Base-by-base conservation (phyloP, 2,797 vertebrate genomes). In the Pseudotriccus pelzelni region DNA sequence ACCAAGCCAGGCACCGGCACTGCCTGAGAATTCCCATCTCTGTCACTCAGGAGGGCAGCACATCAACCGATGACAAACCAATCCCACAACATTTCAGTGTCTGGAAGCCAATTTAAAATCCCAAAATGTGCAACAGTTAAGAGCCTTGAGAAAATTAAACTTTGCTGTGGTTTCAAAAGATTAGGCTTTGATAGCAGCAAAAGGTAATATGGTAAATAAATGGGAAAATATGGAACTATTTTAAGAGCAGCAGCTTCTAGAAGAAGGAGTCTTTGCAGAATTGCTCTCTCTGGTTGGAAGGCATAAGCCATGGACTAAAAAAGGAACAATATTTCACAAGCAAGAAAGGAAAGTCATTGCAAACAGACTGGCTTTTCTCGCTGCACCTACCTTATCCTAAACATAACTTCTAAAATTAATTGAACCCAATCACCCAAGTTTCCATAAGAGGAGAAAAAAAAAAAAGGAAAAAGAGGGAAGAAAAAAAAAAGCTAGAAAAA, bases 151-250 rank as follows among this genome's bases (percentile, higher is more conserved):
- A 94, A 94, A 92, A 89, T 53, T 24, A 41, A 72, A 82, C 12
- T 53, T 70, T 55, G n/a, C 53, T 84, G 84, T 89, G 50, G 41
- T 94, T 94, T 94, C 77, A 80, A n/a, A 92, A 90, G 78, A 90
- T 95, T 76, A 89, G 76, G 59, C 87, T 90, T 86, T 60, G 80
- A 87, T 89, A 91, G 23, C 58, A 84, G 72, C 12, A 50, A 84
- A 84, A 79, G 75, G 68, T 77, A 91, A 87, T 70, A 80, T 14
- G 59, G 87, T 53, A 89, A 92, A 89, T 56, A 83, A 81, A 89
- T 53, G 50, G 62, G 58, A 93, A 96, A 95, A 56, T 50, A 52
- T 7, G 46, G 44, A 86, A 56, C 43, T 90, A 78, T 83, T 95
- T 84, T 39, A 80, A 85, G 82, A 69, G 62, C n/a, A 83, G 73